Base-by-base conservation (phyloP, 1,140 invertebrate genomes). In the Cryptotermes secundus region DNA sequence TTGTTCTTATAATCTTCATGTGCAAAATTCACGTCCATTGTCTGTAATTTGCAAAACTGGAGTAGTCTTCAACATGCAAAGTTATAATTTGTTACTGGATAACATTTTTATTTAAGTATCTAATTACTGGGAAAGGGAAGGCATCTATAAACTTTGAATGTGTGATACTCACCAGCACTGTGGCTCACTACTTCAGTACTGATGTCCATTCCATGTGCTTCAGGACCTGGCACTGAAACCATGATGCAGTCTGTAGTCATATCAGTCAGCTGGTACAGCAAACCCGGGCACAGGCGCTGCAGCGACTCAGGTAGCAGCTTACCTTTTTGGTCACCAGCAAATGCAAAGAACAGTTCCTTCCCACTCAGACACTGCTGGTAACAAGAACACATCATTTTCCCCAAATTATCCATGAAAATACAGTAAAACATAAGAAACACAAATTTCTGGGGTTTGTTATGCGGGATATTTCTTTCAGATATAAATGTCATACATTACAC, bases 361-460 rank as follows among this genome's bases (percentile, higher is more conserved):
- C 88, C 89, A 81, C 85, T 90, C 84, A 91, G 86, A 86, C 91
- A 91, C 90, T 91, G 85, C 85, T 89, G 87, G 0, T 31, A 65
- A 82, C 49, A 85, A 85, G 82, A 81, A 24, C 80, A 81, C 49
- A 35, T 89, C 89, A 53, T 88, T 49, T 89, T 89, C 24, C 82
- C 81, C 12, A 86, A 35, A 24, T 72, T 86, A 24, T 84, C 84
- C 85, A 85, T 34, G 26, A 38, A 59, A 59, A 34, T n/a, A 59
- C 49, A 80, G 79, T n/a, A 49, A 26, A 72, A 31, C n/a, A 1
- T 65, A 7, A n/a, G 6, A 26, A 3, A 9, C 12, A 65, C 24
- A 65, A 19, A 49, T 14, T 19, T 49, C 45, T 49, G 45, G 16
- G 9, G 7, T 49, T 49, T 49, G 16, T 49, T 2, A 49, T 42